Base-by-base conservation (phyloP, 2,797 vertebrate species). In the Pseudochaenichthys georgianus region DNA sequence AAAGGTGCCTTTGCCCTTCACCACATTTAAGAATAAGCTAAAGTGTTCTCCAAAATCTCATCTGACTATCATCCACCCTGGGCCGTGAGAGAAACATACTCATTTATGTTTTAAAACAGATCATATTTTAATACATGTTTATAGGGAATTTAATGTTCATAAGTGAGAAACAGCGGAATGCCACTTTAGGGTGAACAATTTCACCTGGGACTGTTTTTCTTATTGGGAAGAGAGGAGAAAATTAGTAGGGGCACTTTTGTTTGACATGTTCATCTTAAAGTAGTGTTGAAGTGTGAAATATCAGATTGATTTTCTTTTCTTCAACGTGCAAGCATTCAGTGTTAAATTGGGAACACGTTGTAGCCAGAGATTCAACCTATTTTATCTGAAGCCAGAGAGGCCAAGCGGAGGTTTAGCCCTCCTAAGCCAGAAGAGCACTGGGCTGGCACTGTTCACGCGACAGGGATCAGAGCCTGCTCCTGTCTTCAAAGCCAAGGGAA, bases 401-500 rank as follows among this genome's bases (percentile, higher is more conserved):
- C 82, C 81, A 75, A 81, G 80, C 69, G 6, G 67, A 70, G 75
- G 82, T 91, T 89, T 88, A 88, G 84, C 83, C 74, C 66, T 66
- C 57, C 64, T 83, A 87, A 88, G 72, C 83, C 85, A 68, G 73
- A 83, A 60, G 72, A 88, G 86, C 82, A 78, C 75, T 84, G 86
- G 87, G 84, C 50, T 90, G 89, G 87, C 88, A 89, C 72, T 79
- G 83, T 88, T 88, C 86, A 89, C 68, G 72, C 78, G 72, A 87
- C 89, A 80, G 84, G 75, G 88, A 91, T 90, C 88, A 91, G 78
- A 89, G 88, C 55, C 73, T 73, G 84, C 83, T 88, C 81, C 86
- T 75, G 83, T 87, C 91, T 92, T 92, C 91, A 93, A 91, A 92
- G 90, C 84, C 77, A 82, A 53, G 85, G 76, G 82, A 78, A 74